Conservation (phyloP, 2,797 vertebrate species). For the Siniperca undulata region DNA sequence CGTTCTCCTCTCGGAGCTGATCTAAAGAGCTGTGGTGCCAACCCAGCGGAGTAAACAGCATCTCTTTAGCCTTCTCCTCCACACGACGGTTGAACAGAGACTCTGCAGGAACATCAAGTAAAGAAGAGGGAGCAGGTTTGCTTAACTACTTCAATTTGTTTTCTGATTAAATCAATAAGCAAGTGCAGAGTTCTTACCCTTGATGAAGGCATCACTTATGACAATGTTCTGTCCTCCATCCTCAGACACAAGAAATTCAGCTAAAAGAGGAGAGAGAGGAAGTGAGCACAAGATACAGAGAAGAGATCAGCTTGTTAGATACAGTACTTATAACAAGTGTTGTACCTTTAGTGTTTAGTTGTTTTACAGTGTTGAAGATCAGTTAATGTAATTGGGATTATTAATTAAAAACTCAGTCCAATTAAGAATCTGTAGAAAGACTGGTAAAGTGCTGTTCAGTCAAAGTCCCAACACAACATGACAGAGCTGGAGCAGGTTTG, state of each 20-base stretch:
- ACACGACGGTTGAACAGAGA: constrained; percentile 97
- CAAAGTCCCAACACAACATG: too few species aligned
- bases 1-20: constrained; percentile 97
- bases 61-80: constrained; percentile 97
- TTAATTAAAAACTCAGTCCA: background rate
- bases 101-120: constrained; percentile 80
- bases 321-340: background rate
- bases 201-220: constrained; percentile 98
- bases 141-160: background rate
- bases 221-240: constrained; percentile 95
- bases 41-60: constrained; percentile 95
- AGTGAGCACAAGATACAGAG: background rate
- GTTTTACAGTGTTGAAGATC: too few species aligned
- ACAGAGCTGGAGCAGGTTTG: too few species aligned
- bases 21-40: constrained; percentile 99
- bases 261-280: constrained; percentile 52
- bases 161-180: background rate
- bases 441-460: too few species aligned
- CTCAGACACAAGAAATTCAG: constrained; percentile 94
- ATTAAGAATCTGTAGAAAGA: too few species aligned
- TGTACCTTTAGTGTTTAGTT: background rate
- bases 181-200: constrained; percentile 85
- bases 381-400: too few species aligned
- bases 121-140: background rate
- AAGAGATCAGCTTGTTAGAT: background rate